Percentiles rank a stretch among this genome's conserved stretches.
phyloP scores from a whole-genome alignment of 2,888 invertebrate species.

The Oligia fasciuncula region DNA sequence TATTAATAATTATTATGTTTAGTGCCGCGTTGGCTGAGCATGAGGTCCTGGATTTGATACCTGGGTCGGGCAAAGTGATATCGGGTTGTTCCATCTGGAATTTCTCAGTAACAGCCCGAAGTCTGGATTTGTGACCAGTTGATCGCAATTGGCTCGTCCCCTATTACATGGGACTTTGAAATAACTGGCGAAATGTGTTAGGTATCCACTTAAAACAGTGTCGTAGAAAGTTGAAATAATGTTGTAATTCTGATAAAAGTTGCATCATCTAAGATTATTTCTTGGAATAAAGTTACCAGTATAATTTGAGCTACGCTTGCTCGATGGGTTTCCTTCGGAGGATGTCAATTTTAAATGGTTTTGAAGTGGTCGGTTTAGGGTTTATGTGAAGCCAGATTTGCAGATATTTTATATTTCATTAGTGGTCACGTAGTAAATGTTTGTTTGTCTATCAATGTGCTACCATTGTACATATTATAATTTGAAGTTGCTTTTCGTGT shows the following conservation, averaged over 20 bases:
- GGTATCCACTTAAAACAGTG: background rate
- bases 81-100: too few relatives aligned
- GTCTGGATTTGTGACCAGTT: background rate
- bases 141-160: background rate
- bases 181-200: background rate
- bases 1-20: background rate
- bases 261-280: conserved; percentile 46
- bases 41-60: too few relatives aligned
- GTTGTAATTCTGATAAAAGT: conserved; percentile 16
- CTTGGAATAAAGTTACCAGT: conserved; percentile 15
- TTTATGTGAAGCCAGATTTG: background rate
- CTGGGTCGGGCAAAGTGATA: background rate
- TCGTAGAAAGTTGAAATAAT: conserved; percentile 41
- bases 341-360: conserved; percentile 15
- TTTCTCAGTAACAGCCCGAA: background rate
- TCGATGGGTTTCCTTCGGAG: rapidly evolving
- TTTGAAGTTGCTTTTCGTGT: background rate
- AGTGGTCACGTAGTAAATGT: background rate
- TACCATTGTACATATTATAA: background rate
- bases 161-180: background rate
- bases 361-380: background rate
- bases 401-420: background rate
- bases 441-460: background rate
- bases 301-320: background rate
- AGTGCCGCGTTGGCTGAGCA: background rate